Evolutionary conservation across 2,888 invertebrate species (phyloP).

Genomic region (Pelosia muscerda): DNA sequence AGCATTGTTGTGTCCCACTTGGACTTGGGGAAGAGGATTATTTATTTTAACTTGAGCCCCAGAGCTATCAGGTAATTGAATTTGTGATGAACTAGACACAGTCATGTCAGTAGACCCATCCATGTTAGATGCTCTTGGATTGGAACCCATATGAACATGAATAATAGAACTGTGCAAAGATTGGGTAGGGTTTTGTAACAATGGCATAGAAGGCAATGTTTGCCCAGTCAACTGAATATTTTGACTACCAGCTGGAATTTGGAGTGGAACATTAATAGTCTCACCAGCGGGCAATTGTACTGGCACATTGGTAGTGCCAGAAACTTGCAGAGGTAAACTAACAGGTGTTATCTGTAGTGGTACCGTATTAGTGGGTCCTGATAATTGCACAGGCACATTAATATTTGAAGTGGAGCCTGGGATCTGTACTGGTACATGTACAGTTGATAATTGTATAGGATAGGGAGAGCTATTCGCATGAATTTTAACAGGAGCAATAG

Average conservation of each 20-base stretch:
- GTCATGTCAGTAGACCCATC: constrained; percentile 74
- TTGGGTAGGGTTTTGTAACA: constrained; percentile 73
- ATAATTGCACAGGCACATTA: constrained; percentile 80
- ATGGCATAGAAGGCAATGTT: constrained; percentile 77
- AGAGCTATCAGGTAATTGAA: constrained; percentile 70
- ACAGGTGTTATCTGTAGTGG: constrained; percentile 80
- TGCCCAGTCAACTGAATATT: constrained; percentile 74
- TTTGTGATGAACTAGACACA: constrained; percentile 71
- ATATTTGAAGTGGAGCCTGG: constrained; percentile 80
- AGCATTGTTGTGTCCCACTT: constrained; percentile 70
- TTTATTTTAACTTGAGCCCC: constrained; percentile 75
- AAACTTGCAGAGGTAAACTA: constrained; percentile 79
- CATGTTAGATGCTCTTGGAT: constrained; percentile 67
- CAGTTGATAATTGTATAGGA: constrained; percentile 80
- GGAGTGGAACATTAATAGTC: constrained; percentile 81
- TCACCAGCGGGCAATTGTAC: constrained; percentile 80
- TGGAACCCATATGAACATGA: constrained; percentile 82
- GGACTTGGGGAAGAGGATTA: constrained; percentile 74
- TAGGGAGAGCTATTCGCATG: constrained; percentile 76
- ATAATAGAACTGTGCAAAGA: constrained; percentile 78
- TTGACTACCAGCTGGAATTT: constrained; percentile 72
- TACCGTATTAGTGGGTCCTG: constrained; percentile 72
- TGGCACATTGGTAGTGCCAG: constrained; percentile 76
- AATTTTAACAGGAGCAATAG: constrained; percentile 81
- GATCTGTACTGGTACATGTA: constrained; percentile 83